A percentile compares a stretch with the other conserved stretches of the same genome.
Evolutionary conservation across 2,113 vertebrate genomes (phyloP).

Genomic region (Menidia beryllina): DNA sequence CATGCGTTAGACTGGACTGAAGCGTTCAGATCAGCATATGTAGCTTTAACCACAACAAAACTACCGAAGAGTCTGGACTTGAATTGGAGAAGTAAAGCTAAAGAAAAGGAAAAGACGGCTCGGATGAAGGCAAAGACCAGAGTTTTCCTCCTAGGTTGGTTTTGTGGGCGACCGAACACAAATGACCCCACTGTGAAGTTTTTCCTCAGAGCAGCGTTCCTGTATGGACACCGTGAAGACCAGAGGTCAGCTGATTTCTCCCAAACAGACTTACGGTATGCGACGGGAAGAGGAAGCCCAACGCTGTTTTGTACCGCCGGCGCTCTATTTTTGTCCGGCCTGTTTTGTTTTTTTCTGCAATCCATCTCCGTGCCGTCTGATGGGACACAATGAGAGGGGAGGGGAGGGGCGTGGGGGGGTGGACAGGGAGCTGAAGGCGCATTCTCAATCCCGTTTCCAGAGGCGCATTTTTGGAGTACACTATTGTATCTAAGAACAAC

Average conservation of each 20-base stretch:
- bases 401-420: not conserved
- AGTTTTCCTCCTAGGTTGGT: not conserved
- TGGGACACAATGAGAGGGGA: conserved; percentile 1
- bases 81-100: no score
- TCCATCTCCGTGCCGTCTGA: conserved; percentile 12
- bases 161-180: conserved; percentile 1
- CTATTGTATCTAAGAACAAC: conserved; percentile 5
- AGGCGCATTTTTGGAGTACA: conserved; percentile 1
- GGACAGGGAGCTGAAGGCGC: not conserved
- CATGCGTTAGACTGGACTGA: no score
- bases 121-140: not conserved
- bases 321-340: conserved; percentile 41
- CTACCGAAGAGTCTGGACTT: no score
- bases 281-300: conserved; percentile 31
- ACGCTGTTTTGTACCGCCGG: conserved; percentile 33
- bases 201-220: not conserved
- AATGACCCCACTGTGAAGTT: conserved; percentile 4
- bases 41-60: no score
- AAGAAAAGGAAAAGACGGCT: not conserved
- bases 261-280: not conserved
- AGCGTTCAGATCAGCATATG: no score
- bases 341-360: not conserved
- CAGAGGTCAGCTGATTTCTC: conserved; percentile 12
- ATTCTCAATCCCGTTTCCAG: conserved; percentile 3
- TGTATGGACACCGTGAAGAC: conserved; percentile 12